These are phyloP conservation scores for Parochlus steinenii DNA, from an alignment of 2,888 invertebrate species.

Conservation along the genomic window DNA sequence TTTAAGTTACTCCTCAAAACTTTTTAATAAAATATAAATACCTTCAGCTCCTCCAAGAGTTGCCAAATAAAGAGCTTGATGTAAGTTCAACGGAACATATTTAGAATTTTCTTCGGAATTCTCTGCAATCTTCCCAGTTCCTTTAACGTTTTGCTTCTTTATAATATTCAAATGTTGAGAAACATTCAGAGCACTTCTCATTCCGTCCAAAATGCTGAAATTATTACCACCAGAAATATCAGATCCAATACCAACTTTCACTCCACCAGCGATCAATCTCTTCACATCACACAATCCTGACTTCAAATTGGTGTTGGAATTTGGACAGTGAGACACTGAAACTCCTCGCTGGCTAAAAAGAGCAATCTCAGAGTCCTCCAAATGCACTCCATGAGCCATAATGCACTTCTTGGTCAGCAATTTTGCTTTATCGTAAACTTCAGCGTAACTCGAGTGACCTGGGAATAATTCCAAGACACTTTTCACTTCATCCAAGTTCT, in stretches of 20 bases:
- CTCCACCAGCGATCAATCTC: constrained; percentile 39
- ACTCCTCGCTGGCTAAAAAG: constrained; percentile 42
- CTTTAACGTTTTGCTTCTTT: constrained; percentile 26
- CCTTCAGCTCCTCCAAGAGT: constrained; percentile 77
- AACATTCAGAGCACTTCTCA: constrained; percentile 54
- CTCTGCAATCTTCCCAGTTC: constrained; percentile 17
- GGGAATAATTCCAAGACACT: constrained; percentile 42
- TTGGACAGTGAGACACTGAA: constrained; percentile 71
- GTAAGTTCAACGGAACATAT: constrained; percentile 42
- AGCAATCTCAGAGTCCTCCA: constrained; percentile 50
- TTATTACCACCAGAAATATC: constrained; percentile 74
- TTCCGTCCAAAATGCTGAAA: constrained; percentile 56
- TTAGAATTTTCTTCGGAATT: constrained; percentile 13
- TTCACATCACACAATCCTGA: constrained; percentile 71
- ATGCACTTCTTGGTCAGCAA: constrained; percentile 57
- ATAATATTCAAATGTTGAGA: constrained; percentile 49
- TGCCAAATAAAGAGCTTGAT: constrained; percentile 66
- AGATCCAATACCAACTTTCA: constrained; percentile 73
- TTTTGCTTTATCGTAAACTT: constrained; percentile 57
- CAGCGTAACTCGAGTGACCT: constrained; percentile 43
- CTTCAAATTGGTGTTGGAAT: constrained; percentile 62
- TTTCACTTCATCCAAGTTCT: constrained; percentile 56
- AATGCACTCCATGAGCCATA: constrained; percentile 69
- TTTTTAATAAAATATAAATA: constrained; percentile 1
- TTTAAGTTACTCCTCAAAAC: constrained; percentile 10